phyloP scores from a whole-genome alignment of 2,888 invertebrate genomes.

The Pyrrhosoma nymphula region DNA sequence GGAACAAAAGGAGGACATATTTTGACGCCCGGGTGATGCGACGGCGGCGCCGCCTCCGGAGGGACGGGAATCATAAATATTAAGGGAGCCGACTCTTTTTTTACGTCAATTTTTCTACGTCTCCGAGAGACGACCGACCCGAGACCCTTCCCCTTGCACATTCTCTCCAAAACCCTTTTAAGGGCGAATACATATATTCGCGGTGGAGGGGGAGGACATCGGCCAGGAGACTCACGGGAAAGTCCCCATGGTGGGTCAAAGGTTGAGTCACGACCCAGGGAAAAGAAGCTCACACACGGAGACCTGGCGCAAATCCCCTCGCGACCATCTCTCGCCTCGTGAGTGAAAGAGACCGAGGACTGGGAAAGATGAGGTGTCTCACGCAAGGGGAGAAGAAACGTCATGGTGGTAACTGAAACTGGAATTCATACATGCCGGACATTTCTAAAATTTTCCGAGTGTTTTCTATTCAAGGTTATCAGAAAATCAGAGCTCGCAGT shows the following conservation, averaged over 20 bases:
- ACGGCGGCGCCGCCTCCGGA: not conserved
- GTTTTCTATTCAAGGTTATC: no score
- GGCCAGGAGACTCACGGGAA: not conserved
- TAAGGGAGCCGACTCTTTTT: not conserved
- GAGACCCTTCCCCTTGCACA: not conserved
- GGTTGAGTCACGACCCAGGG: not conserved
- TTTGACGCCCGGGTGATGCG: not conserved
- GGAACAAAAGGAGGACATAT: constrained; percentile 2
- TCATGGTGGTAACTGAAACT: no score
- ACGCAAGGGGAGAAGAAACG: not conserved
- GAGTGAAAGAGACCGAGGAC: not conserved
- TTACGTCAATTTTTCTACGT: not conserved
- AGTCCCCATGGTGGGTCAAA: not conserved
- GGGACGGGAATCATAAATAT: not conserved
- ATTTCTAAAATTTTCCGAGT: no score
- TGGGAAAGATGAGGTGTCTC: not conserved
- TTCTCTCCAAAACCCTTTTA: not conserved
- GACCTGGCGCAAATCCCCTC: not conserved
- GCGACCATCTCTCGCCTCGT: not conserved
- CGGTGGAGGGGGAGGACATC: not conserved
- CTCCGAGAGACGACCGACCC: not conserved
- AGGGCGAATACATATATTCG: not conserved
- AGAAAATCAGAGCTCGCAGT: no score
- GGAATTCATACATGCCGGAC: no score
- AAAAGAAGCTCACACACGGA: not conserved